phyloP scores from a whole-genome alignment of 2,797 vertebrate species.

The Tinamus major region DNA sequence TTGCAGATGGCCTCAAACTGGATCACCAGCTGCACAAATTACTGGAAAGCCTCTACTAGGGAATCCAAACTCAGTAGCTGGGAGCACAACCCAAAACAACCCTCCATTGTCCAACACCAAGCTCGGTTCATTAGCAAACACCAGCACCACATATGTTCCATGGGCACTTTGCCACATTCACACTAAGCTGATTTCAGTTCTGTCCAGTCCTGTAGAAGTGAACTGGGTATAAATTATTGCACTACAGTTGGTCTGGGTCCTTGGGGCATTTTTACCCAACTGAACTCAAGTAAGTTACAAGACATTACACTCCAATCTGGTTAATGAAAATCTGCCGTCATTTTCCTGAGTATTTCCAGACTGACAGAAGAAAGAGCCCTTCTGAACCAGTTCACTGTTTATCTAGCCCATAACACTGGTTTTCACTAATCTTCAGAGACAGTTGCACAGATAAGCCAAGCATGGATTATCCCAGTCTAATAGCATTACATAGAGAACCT shows the following conservation, averaged over 20 bases:
- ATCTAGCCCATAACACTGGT: constrained; percentile 31
- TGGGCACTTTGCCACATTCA: neutral
- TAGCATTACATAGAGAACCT: constrained; percentile 58
- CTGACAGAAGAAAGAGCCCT: constrained; percentile 23
- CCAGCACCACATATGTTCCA: neutral
- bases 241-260: neutral
- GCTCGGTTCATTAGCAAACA: neutral
- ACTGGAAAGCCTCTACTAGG: neutral
- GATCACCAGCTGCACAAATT: neutral
- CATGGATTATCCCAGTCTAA: constrained; percentile 71
- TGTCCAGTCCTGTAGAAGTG: neutral
- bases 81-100: neutral
- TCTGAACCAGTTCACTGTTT: constrained; percentile 34
- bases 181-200: neutral
- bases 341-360: constrained; percentile 42
- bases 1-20: neutral
- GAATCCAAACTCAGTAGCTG: neutral
- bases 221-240: neutral
- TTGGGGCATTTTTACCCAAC: neutral
- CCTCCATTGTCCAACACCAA: neutral
- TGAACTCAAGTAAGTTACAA: constrained; percentile 2
- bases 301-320: constrained; percentile 30
- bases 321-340: constrained; percentile 59
- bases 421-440: constrained; percentile 72
- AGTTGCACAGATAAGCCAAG: constrained; percentile 69